Base-by-base conservation (phyloP, 2,888 invertebrate species). In the Arctia plantaginis region DNA sequence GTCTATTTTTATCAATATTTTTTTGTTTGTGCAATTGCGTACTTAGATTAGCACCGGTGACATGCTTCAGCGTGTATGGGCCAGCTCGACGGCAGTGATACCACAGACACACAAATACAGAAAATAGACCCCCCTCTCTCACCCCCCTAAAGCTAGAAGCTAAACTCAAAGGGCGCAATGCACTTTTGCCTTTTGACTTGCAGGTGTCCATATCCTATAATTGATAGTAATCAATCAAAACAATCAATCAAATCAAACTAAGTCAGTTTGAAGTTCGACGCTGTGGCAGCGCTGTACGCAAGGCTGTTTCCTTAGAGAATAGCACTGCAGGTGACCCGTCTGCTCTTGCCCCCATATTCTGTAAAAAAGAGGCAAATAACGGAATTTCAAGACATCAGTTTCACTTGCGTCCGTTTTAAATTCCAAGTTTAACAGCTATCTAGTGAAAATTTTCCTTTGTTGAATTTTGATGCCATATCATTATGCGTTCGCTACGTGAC, bases 391-490 rank as follows among this genome's bases (percentile, higher is more conserved):
- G 27, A 27, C 4, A 7, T 18, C 30, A 62, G 18, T 62, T 30
- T 27, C 18, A 59, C 62, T 15, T 18, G 30, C 6, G 18, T 62
- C 30, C 18, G 30, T 62, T 18, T 27, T 15, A 30, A 67, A 47
- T 67, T 30, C 51, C 47, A 69, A 27, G 47, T 33, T 67, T 18
- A 20, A 20, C 51, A 69, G 68, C 62, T 35, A 62, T 65, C 59
- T n/a, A 66, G 27, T 47, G 10, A 62, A 39, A 72, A 55, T 68
- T 66, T 35, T 76, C 62, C 72, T 23, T 35, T 35, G 71, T 71
- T 72, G 35, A 35, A 51, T 72, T 72, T 59, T 66, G 51, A 69
- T 69, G 27, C 13, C 7, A 41, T 44, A 39, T 72, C 27, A 72
- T 39, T 66, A 39, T 72, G 30, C 66, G 30, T 62, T 30, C 13